Evolutionary conservation across 2,113 vertebrate species (phyloP).

Genomic region (Oryctolagus cuniculus): DNA sequence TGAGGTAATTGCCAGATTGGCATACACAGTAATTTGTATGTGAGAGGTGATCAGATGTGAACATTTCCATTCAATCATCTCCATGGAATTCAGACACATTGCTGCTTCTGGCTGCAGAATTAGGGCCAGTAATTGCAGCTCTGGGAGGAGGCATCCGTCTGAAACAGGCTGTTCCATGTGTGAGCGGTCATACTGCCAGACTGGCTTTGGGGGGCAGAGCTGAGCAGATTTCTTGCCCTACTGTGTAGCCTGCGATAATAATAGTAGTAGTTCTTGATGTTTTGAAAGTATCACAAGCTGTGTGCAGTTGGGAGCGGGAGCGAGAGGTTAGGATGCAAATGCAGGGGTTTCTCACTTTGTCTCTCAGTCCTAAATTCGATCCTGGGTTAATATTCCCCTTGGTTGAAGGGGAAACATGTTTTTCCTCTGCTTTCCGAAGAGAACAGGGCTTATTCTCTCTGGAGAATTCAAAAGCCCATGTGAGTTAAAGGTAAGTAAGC

Average conservation of each 20-base stretch:
- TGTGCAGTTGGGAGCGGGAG: background rate
- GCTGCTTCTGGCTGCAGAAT: conserved; percentile 75
- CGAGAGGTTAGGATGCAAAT: background rate
- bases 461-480: background rate
- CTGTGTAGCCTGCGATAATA: background rate
- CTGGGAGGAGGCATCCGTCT: conserved; percentile 40
- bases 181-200: background rate
- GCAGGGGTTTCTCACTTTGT: background rate
- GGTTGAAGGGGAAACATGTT: background rate
- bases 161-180: conserved; percentile 40
- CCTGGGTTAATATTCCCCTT: background rate
- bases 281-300: background rate
- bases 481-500: conserved; percentile 7
- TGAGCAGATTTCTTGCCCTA: background rate
- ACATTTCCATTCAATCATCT: conserved; percentile 76
- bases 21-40: conserved; percentile 76
- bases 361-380: conserved; percentile 35
- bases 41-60: conserved; percentile 78
- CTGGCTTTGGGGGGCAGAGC: conserved; percentile 15
- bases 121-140: conserved; percentile 73
- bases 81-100: conserved; percentile 78
- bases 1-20: conserved; percentile 79
- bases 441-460: background rate
- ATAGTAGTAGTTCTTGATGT: background rate
- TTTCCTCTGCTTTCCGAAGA: background rate